Conservation (phyloP, 2,888 invertebrate species). For the Tryphoninae sp. region DNA sequence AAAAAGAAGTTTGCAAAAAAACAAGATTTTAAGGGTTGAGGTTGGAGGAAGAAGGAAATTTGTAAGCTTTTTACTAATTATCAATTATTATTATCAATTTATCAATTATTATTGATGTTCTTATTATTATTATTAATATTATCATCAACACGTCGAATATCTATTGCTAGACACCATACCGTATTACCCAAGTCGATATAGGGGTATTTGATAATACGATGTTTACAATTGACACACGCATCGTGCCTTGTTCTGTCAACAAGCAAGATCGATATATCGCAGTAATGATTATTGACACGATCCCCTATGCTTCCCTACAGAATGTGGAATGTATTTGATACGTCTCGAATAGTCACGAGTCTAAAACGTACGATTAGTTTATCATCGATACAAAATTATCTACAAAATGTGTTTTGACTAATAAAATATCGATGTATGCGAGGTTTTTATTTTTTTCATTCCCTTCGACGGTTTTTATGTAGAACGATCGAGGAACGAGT, state of each 20-base stretch:
- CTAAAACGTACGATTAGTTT: not conserved
- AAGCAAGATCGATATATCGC: not conserved
- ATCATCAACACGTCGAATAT: not conserved
- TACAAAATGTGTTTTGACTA: not conserved
- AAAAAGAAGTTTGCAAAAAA: not conserved
- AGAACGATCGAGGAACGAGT: not conserved
- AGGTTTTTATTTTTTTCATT: not conserved
- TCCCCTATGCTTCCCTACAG: not conserved
- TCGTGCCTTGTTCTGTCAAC: not conserved
- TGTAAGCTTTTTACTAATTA: too few species aligned
- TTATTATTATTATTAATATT: not conserved
- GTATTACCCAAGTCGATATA: not conserved
- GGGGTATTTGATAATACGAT: not conserved
- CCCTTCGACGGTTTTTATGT: not conserved
- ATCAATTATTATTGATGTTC: not conserved
- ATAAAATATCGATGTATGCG: not conserved
- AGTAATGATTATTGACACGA: not conserved
- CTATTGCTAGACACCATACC: too few species aligned
- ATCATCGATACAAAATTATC: not conserved
- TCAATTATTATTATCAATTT: not conserved
- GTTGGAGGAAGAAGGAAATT: not conserved
- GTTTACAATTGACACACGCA: not conserved
- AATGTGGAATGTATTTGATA: not conserved
- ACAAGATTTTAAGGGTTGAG: constrained; percentile 6
- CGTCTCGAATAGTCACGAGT: not conserved